phyloP scores from a whole-genome alignment of 2,113 vertebrate genomes.

The Syngnathus floridae region DNA sequence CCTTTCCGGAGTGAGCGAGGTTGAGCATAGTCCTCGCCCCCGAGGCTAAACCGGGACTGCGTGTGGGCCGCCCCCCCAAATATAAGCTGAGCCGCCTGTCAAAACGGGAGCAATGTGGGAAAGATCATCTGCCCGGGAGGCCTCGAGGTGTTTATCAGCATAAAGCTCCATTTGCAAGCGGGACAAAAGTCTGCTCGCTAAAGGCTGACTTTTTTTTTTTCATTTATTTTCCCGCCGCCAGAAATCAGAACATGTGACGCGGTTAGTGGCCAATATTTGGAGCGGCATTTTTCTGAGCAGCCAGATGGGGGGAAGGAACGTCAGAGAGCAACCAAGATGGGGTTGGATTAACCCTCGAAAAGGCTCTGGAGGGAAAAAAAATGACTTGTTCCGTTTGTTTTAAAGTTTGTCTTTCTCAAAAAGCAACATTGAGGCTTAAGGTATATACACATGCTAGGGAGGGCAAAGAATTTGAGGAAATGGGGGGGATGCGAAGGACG shows the following conservation, averaged over 20 bases:
- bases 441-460: neutral
- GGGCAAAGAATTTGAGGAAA: neutral
- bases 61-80: constrained; percentile 50
- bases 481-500: neutral
- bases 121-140: constrained; percentile 47
- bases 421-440: neutral
- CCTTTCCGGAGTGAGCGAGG: constrained; percentile 25
- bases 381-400: neutral
- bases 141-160: constrained; percentile 23
- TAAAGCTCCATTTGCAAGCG: constrained; percentile 26
- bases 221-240: neutral
- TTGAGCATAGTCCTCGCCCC: constrained; percentile 38
- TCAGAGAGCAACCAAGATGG: neutral
- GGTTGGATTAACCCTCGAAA: neutral
- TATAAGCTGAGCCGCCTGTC: constrained; percentile 47
- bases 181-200: neutral
- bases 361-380: neutral
- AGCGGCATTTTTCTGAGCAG: neutral
- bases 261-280: neutral
- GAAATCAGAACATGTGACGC: constrained; percentile 1
- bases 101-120: constrained; percentile 46
- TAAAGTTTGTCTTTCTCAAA: neutral
- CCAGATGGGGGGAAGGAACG: neutral
- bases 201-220: neutral
- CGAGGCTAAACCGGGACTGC: constrained; percentile 45